Conservation (phyloP, 2,113 vertebrate genomes). For the Poeciliopsis turrubarensis region DNA sequence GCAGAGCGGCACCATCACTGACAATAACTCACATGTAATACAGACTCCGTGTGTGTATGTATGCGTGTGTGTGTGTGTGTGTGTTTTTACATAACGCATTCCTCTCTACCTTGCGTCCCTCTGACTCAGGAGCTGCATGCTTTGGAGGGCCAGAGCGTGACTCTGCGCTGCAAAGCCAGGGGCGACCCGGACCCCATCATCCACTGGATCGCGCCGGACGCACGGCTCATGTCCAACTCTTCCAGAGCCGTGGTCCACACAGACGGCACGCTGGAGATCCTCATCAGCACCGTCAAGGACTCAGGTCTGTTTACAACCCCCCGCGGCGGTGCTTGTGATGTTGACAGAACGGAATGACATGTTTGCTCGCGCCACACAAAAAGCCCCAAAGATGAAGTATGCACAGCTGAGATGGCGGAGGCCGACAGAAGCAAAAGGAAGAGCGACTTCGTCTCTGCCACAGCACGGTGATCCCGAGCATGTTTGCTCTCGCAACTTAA, state of each 20-base stretch:
- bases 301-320: constrained; percentile 74
- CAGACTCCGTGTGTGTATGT: not conserved
- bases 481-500: not conserved
- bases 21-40: not conserved
- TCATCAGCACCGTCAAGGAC: constrained; percentile 97
- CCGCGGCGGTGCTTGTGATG: constrained; percentile 27
- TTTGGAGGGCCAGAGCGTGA: constrained; percentile 94
- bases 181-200: constrained; percentile 95
- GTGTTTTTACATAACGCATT: not conserved
- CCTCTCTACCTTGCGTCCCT: not conserved
- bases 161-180: constrained; percentile 91
- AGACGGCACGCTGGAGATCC: constrained; percentile 95
- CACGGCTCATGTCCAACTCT: constrained; percentile 97
- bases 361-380: constrained; percentile 46
- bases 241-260: constrained; percentile 88
- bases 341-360: constrained; percentile 53
- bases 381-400: constrained; percentile 29
- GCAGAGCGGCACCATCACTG: not conserved
- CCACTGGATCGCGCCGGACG: constrained; percentile 97
- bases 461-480: not conserved
- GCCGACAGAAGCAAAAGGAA: not conserved
- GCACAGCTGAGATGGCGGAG: constrained; percentile 28
- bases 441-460: constrained; percentile 7
- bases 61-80: not conserved
- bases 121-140: constrained; percentile 86